Base-by-base conservation (phyloP, 2,797 vertebrate species). In the Karalla daura region DNA sequence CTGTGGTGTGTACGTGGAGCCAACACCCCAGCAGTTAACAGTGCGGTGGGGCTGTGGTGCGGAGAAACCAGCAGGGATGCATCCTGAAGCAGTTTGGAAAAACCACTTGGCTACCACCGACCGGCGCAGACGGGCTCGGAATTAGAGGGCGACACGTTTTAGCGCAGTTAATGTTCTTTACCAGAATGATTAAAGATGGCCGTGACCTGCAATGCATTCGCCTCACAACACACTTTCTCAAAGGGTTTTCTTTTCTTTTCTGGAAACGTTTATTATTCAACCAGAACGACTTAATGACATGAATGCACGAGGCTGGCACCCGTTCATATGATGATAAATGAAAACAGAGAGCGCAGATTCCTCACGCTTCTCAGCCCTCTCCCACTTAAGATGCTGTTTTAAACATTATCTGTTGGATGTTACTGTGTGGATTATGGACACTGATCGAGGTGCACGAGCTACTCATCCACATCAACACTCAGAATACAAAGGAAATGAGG, bases 31-130 rank as follows among this genome's bases (percentile, higher is more conserved):
- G 20, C 36, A 25, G 50, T 46, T 70, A 40, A 68, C 20, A 35
- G 51, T 37, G 27, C 47, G 59, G 24, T 23, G 41, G 32, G 52
- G 47, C 50, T 30, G 54, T 27, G 43, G 61, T 69, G 54, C 17
- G 11, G 36, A 37, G 41, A 60, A 68, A 56, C 47, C 69, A 62
- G 58, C 67, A 61, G 66, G 59, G 65, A 58, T 75, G 21, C 44
- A 62, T 83, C 76, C 65, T 66, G 53, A 49, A 74, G 81, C 66
- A 23, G 49, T 63, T 50, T 63, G 20, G 23, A 35, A 60, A 70
- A 69, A 54, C 50, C 60, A 13, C 49, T 33, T 17, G 13, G 18
- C 60, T 63, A 30, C 35, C 69, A 66, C 46, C 1, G 25, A 64
- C 76, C 50, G 30, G 69, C 76, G 70, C 59, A 0, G 32, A 62